These are phyloP conservation scores for Phymastichus coffea DNA, from an alignment of 1,140 invertebrate genomes.

Conservation along the genomic window DNA sequence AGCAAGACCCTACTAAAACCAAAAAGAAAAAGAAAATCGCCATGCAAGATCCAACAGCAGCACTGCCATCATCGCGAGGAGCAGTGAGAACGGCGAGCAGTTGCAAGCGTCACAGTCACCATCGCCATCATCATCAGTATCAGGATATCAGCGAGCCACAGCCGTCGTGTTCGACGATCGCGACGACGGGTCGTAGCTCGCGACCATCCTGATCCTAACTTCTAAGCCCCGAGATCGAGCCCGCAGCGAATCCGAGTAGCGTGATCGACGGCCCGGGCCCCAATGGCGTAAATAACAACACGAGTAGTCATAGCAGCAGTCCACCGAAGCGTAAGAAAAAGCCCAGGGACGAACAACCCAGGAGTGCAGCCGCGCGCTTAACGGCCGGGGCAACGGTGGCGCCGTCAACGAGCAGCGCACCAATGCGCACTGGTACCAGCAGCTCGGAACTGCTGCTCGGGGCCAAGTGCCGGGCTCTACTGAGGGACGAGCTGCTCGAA, in stretches of 20 bases:
- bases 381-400: neutral
- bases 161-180: neutral
- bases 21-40: too few species aligned
- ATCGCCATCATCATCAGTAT: too few species aligned
- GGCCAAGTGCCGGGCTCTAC: conserved; percentile 13
- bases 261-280: neutral
- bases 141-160: neutral
- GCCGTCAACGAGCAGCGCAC: neutral
- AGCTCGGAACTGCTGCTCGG: conserved; percentile 19
- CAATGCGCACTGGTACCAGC: conserved; percentile 15
- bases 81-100: too few species aligned
- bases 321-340: neutral
- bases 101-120: too few species aligned
- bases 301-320: neutral
- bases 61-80: too few species aligned
- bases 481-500: conserved; percentile 51
- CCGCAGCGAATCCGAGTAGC: neutral
- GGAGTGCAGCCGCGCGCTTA: too few species aligned
- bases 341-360: neutral
- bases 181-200: neutral
- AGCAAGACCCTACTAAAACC: too few species aligned
- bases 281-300: too few species aligned
- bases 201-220: conserved; percentile 27
- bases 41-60: too few species aligned
- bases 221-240: conserved; percentile 7